Evolutionary conservation across 2,113 vertebrate genomes (phyloP), one percentile per base, ranked within the genome.

Genomic region (Larimichthys polyactis): DNA sequence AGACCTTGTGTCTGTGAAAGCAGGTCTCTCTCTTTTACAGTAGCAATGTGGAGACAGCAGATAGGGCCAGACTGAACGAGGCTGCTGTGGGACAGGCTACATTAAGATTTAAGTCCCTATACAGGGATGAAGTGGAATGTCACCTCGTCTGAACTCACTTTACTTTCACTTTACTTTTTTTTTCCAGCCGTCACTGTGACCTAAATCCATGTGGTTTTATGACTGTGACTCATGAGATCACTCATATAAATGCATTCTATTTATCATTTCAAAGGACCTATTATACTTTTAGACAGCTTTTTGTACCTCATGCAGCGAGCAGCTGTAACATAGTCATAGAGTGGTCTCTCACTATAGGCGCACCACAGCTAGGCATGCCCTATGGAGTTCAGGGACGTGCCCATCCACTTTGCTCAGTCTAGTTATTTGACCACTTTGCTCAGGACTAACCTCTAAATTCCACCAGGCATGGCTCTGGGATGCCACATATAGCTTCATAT

Each of bases 11-110:
- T 51, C 51, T 54, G 51, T 54, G 51, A 14, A n/a, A 54, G 36
- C 36, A 54, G 51, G 51, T 20, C 51, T 54, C 8, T 9, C 10
- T 40, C 36, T 40, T 55, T 55, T 55, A 55, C 9, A 22, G 9
- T 12, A 55, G n/a, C 54, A 55, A 55, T 55, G 54, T 55, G 54
- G 54, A 55, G 54, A 22, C 54, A 55, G 54, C 54, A 55, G 54
- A 55, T 22, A 54, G 54, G 54, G n/a, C 20, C 54, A 55, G 54
- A 55, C 54, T 22, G 54, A 40, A 9, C 8, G 36, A 22, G 54
- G n/a, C 54, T 55, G 54, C 7, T 22, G 20, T 22, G 54, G 20
- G 54, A 12, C n/a, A 22, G n/a, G n/a, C 54, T 54, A 10, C 19
- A 20, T 52, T 52, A 10, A n/a, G 51, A 22, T 55, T 55, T 55